A percentile compares a stretch with the other conserved stretches of the same genome.
Conservation (phyloP, 2,113 vertebrate species). For the Hippocampus zosterae region DNA sequence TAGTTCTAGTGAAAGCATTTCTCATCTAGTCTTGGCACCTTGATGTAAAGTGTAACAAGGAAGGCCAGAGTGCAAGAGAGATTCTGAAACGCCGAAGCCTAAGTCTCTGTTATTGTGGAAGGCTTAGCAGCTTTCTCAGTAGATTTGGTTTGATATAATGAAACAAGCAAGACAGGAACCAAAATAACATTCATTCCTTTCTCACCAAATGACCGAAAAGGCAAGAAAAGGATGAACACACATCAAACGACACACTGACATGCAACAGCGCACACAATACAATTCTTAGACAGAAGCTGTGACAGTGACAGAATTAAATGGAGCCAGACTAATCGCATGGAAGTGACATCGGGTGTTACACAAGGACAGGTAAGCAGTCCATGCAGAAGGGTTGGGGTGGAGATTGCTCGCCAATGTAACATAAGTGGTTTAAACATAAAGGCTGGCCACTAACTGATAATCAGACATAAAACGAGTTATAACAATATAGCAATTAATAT, state of each 20-base stretch:
- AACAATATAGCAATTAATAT: not conserved
- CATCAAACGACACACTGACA: not conserved
- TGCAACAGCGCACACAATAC: not conserved
- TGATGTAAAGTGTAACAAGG: not conserved
- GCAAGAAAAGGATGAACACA: not conserved
- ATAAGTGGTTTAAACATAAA: not conserved
- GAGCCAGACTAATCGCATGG: slow-evolving; percentile 1
- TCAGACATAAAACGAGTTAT: not conserved
- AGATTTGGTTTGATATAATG: not conserved
- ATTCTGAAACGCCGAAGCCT: not conserved
- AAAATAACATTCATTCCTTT: not conserved
- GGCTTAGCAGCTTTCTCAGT: not conserved
- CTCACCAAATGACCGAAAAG: not conserved
- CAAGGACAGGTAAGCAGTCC: not conserved
- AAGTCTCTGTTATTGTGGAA: not conserved
- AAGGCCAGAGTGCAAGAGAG: not conserved
- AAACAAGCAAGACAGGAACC: not conserved
- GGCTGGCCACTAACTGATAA: too few relatives aligned
- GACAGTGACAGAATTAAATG: slow-evolving; percentile 6
- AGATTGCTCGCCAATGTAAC: not conserved
- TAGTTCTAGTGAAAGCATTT: not conserved
- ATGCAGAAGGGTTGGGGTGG: not conserved
- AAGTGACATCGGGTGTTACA: not conserved
- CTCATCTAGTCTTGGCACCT: not conserved
- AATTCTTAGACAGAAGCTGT: not conserved